Conservation (phyloP, 2,888 invertebrate species). For the Aphodius granarius region DNA sequence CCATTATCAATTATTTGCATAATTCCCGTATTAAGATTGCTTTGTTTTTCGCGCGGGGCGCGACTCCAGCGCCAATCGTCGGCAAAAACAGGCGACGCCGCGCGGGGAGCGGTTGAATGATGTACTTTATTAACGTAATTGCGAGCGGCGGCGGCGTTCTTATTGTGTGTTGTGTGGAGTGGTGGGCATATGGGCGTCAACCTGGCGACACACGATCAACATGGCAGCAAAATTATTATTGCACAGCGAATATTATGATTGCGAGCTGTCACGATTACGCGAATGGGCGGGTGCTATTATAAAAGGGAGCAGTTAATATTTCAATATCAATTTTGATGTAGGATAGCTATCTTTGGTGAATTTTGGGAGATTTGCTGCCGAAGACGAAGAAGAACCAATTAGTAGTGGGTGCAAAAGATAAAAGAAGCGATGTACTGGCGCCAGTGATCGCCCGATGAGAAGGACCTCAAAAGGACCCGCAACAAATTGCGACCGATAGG, state of each 20-base stretch:
- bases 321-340: neutral
- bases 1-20: conserved; percentile 30
- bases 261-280: neutral
- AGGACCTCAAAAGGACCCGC: neutral
- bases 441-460: neutral
- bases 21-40: conserved; percentile 27
- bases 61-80: neutral
- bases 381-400: neutral
- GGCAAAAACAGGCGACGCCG: neutral
- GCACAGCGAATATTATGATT: neutral
- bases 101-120: neutral
- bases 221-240: neutral
- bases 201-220: neutral
- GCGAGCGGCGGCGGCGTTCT: neutral
- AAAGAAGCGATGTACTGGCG: neutral
- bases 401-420: neutral
- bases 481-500: neutral
- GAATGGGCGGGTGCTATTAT: neutral
- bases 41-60: conserved; percentile 7
- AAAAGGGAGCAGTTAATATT: neutral
- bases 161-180: neutral
- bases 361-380: too few species aligned
- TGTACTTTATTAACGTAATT: neutral
- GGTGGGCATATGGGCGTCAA: neutral
- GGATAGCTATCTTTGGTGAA: too few species aligned